Percentiles rank a stretch among this genome's conserved stretches.
These are phyloP conservation scores for Penaeus monodon DNA, from an alignment of 2,888 invertebrate genomes.

Conservation along the genomic window DNA sequence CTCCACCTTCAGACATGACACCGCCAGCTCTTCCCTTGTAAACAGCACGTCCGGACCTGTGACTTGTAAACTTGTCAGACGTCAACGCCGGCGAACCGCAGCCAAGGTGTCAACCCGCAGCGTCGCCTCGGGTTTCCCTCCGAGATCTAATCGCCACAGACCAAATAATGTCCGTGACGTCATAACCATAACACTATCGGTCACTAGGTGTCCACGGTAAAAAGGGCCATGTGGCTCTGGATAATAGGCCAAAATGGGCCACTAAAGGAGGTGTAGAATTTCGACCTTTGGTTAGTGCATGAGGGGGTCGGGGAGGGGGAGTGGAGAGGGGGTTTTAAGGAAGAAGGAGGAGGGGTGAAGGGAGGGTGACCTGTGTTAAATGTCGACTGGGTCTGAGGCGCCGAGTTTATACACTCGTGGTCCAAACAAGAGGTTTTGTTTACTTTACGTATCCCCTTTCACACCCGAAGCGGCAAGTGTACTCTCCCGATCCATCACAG, in stretches of 20 bases:
- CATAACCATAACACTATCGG: too few relatives aligned
- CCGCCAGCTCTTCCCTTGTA: neutral
- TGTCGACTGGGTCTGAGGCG: slow-evolving; percentile 11
- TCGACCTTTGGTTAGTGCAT: slow-evolving; percentile 6
- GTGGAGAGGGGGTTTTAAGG: too few relatives aligned
- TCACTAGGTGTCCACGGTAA: too few relatives aligned
- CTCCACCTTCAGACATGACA: neutral
- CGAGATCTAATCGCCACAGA: too few relatives aligned
- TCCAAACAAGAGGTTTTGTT: slow-evolving; percentile 28
- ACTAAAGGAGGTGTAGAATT: slow-evolving; percentile 23
- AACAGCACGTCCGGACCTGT: slow-evolving; percentile 5
- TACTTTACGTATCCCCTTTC: neutral
- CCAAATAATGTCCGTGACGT: too few relatives aligned
- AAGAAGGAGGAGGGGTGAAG: neutral
- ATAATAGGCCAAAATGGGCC: slow-evolving; percentile 39
- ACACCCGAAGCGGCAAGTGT: neutral
- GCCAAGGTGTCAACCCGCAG: too few relatives aligned
- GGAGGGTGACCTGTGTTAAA: slow-evolving; percentile 24
- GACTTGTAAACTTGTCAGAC: too few relatives aligned
- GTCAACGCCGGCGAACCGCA: too few relatives aligned
- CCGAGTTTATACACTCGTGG: slow-evolving; percentile 38
- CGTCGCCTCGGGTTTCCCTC: too few relatives aligned
- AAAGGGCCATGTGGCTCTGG: slow-evolving; percentile 30
- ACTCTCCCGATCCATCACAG: neutral
- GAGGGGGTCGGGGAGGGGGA: too few relatives aligned